Evolutionary conservation across 2,797 vertebrate species (phyloP).

Genomic region (Pipistrellus kuhlii): DNA sequence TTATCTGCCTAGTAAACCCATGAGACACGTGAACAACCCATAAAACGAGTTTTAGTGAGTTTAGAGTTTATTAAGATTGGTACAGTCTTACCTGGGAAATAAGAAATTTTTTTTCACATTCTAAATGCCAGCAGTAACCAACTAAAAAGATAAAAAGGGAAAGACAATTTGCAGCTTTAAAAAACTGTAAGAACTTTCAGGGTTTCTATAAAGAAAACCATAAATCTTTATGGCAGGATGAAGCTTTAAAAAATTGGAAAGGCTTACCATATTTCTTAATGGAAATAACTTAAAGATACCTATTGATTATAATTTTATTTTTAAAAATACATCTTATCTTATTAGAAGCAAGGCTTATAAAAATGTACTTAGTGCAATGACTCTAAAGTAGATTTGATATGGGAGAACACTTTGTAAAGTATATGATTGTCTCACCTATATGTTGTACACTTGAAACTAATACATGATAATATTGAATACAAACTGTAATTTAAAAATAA

Average conservation of each 20-base stretch:
- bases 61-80: constrained; percentile 3
- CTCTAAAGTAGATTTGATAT: neutral
- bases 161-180: neutral
- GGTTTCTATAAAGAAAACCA: neutral
- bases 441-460: neutral
- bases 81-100: neutral
- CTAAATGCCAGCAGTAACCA: constrained; percentile 25
- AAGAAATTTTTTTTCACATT: neutral
- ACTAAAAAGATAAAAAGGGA: neutral
- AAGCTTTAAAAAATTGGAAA: constrained; percentile 19
- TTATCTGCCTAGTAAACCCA: neutral
- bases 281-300: constrained; percentile 2
- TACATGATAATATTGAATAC: neutral
- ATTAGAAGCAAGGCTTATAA: neutral
- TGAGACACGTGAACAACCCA: neutral
- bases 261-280: neutral
- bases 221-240: neutral
- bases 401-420: neutral
- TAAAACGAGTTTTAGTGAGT: constrained; percentile 28
- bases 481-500: neutral
- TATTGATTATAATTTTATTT: constrained; percentile 29
- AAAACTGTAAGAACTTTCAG: neutral
- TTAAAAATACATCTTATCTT: constrained; percentile 29
- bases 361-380: neutral
- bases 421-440: neutral